A percentile compares a stretch with the other conserved stretches of the same genome.
Evolutionary conservation across 30 jellyfish, hydroid and myxozoan genomes (phyloP).

Genomic region (Turritopsis rubra): DNA sequence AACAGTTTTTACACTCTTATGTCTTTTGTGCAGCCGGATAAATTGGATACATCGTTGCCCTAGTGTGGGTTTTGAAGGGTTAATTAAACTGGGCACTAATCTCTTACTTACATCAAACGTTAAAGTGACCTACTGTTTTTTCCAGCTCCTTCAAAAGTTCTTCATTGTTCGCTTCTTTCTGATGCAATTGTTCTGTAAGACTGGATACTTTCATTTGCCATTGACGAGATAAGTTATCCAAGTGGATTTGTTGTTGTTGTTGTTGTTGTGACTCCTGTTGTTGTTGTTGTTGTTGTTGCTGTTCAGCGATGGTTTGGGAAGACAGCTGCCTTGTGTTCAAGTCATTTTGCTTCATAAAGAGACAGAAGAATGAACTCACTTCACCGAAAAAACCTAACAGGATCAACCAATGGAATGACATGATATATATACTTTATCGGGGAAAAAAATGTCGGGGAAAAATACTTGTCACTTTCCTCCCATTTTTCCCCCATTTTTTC

Average conservation of each 20-base stretch:
- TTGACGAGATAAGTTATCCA: not conserved
- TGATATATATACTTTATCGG: too few species aligned
- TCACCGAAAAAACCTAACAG: too few species aligned
- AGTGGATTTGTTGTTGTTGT: not conserved
- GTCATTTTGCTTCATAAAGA: not conserved
- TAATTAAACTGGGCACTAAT: too few species aligned
- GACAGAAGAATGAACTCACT: too few species aligned
- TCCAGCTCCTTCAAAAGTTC: conserved; percentile 4
- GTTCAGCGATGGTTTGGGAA: not conserved
- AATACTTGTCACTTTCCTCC: too few species aligned
- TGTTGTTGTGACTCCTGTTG: not conserved
- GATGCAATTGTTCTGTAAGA: not conserved
- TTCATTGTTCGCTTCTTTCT: not conserved
- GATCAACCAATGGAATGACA: too few species aligned
- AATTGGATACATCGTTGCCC: too few species aligned
- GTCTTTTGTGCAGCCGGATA: too few species aligned
- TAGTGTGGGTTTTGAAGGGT: too few species aligned
- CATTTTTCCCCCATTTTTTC: too few species aligned
- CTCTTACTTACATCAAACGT: not conserved
- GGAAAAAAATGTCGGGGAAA: too few species aligned
- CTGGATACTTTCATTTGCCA: not conserved
- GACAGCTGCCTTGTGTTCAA: not conserved
- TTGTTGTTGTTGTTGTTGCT: conserved; percentile 1
- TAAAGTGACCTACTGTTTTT: not conserved
- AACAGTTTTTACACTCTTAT: too few species aligned